These are phyloP conservation scores for Synanthedon myopaeformis DNA, from an alignment of 2,888 invertebrate genomes.

Conservation along the genomic window DNA sequence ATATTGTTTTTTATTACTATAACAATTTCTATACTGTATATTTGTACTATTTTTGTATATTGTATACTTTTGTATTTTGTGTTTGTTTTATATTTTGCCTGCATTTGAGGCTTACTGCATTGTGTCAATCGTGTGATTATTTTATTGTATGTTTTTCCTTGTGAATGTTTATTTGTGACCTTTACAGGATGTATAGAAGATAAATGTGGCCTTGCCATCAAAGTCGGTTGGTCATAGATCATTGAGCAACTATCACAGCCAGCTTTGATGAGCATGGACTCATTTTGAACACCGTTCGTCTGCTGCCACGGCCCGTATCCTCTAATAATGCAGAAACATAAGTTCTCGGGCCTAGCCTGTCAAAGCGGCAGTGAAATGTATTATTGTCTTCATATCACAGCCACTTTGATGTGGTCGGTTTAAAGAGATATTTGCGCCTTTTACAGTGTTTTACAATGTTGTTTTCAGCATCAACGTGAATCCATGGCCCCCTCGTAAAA, in stretches of 20 bases:
- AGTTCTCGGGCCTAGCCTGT: constrained; percentile 75
- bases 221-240: constrained; percentile 87
- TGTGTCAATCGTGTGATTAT: no score
- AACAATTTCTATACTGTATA: no score
- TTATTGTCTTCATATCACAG: constrained; percentile 88
- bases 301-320: background rate
- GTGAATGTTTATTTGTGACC: background rate
- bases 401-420: constrained; percentile 95
- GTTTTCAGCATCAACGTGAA: constrained; percentile 6
- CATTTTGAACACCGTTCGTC: constrained; percentile 33
- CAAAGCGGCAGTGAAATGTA: constrained; percentile 91
- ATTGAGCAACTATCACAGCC: constrained; percentile 86
- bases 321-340: background rate
- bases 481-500: constrained; percentile 77
- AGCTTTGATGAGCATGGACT: constrained; percentile 93
- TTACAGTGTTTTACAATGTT: background rate
- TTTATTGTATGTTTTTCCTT: background rate
- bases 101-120: no score
- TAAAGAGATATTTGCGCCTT: constrained; percentile 34
- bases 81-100: no score
- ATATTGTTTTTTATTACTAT: no score
- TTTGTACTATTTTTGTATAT: no score
- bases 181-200: constrained; percentile 2
- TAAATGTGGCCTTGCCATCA: constrained; percentile 75
- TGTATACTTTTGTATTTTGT: no score